Base-by-base conservation (phyloP, 1,140 invertebrate genomes). In the Megalonaias nervosa region DNA sequence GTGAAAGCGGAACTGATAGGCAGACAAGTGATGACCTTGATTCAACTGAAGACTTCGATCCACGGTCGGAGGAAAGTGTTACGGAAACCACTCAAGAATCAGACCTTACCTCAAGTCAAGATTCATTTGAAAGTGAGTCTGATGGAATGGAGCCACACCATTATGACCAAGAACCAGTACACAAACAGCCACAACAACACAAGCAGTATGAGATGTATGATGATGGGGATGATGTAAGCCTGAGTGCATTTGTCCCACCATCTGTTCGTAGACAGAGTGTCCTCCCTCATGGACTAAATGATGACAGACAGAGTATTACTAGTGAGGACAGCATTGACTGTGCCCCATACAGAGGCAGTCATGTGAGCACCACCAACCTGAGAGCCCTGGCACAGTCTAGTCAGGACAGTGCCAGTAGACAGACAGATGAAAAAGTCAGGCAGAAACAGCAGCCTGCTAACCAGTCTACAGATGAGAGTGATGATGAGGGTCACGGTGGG, bases 161-260 rank as follows among this genome's bases (percentile, higher is more conserved):
- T 48, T 48, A 48, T 48, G 5, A 48, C 9, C 5, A 11, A 9
- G 38, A 48, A 48, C 38, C 38, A 26, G 48, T 55, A 31, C 65
- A 76, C 19, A 11, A 59, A 15, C 23, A 31, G 15, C 67, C 74
- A 13, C 65, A 62, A 55, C 17, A 59, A 11, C n/a, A 13, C 48
- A 64, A 15, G 9, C n/a, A 23, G 12, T 16, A 21, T 12, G 48
- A 65, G 23, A 38, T 70, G 4, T 55, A 77, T 26, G 76, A 78
- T 21, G 86, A 87, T 74, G 79, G 81, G 77, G 88, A 88, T 76
- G 88, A 89, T 69, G 79, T 88, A 48, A 89, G 86, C 70, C 68
- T 89, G 57, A 87, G 85, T 79, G 86, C 85, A 6, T 89, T 89
- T 81, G 88, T 89, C 1, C 84, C 88, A 0, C 84, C 81, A 12